phyloP scores from a whole-genome alignment of 1,140 invertebrate genomes.

The Drosophila bifasciata region DNA sequence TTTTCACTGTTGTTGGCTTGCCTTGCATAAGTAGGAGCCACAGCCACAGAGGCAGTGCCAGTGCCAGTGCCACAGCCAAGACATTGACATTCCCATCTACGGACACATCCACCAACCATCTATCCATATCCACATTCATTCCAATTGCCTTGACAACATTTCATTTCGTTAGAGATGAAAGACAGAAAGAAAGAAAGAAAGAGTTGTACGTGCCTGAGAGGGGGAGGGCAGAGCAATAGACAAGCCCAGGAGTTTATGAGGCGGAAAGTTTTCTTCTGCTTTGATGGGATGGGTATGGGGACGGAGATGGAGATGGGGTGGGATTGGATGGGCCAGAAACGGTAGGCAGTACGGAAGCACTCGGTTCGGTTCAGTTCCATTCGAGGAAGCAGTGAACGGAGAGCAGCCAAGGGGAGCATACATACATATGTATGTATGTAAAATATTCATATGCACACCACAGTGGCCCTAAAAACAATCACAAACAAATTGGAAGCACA shows the following conservation, averaged over 20 bases:
- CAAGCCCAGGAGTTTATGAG: slow-evolving; percentile 62
- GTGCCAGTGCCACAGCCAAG: slow-evolving; percentile 17
- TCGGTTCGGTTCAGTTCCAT: slow-evolving; percentile 52
- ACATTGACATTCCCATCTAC: slow-evolving; percentile 53
- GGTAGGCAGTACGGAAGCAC: too few species aligned
- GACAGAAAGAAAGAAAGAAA: slow-evolving; percentile 58
- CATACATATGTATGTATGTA: neutral
- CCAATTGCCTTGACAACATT: slow-evolving; percentile 49
- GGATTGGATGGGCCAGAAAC: too few species aligned
- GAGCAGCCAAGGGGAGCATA: slow-evolving; percentile 11
- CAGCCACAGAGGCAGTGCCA: too few species aligned
- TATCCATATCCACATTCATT: neutral
- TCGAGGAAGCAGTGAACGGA: slow-evolving; percentile 27
- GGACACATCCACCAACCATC: neutral
- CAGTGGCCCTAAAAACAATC: slow-evolving; percentile 33
- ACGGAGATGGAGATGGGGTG: slow-evolving; percentile 9
- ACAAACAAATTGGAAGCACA: slow-evolving; percentile 59
- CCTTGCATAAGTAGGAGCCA: slow-evolving; percentile 33
- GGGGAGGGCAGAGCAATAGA: neutral
- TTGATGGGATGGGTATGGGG: neutral
- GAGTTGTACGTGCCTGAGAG: slow-evolving; percentile 59
- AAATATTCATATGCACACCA: slow-evolving; percentile 24
- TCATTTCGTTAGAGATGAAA: slow-evolving; percentile 59
- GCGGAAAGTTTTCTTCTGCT: slow-evolving; percentile 60
- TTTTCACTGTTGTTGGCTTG: slow-evolving; percentile 28